These are phyloP conservation scores for Anthophora plumipes DNA, from an alignment of 2,888 invertebrate species.

Conservation along the genomic window DNA sequence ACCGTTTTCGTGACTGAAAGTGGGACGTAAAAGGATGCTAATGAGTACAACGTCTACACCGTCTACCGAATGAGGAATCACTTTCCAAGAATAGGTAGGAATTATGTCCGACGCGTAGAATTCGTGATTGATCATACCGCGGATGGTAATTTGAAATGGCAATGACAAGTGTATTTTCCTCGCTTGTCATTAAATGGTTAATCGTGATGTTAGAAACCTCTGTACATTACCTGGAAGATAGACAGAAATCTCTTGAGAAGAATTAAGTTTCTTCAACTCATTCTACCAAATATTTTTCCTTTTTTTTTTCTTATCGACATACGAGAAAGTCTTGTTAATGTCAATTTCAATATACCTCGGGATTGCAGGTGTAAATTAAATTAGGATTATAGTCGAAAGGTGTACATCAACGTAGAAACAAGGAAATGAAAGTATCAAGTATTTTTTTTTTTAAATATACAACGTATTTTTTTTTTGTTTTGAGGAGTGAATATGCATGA, in stretches of 20 bases:
- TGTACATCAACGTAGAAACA: no score
- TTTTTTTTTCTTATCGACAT: background rate
- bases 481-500: no score
- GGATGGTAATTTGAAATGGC: background rate
- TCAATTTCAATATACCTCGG: background rate
- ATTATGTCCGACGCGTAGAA: background rate
- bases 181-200: background rate
- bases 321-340: background rate
- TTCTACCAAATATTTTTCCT: background rate
- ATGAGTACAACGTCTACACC: constrained; percentile 56
- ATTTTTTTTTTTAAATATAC: no score
- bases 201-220: background rate
- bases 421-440: no score
- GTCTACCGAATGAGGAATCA: constrained; percentile 17
- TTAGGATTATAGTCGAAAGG: background rate
- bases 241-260: background rate
- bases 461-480: no score
- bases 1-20: constrained; percentile 68
- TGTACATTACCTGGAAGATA: background rate
- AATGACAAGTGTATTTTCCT: background rate
- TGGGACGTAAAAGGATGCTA: constrained; percentile 73
- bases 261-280: background rate
- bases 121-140: background rate
- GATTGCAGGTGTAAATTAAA: background rate
- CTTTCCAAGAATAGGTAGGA: constrained; percentile 2